These are phyloP conservation scores for Brenthis daphne DNA, from an alignment of 2,888 invertebrate species.

Conservation along the genomic window DNA sequence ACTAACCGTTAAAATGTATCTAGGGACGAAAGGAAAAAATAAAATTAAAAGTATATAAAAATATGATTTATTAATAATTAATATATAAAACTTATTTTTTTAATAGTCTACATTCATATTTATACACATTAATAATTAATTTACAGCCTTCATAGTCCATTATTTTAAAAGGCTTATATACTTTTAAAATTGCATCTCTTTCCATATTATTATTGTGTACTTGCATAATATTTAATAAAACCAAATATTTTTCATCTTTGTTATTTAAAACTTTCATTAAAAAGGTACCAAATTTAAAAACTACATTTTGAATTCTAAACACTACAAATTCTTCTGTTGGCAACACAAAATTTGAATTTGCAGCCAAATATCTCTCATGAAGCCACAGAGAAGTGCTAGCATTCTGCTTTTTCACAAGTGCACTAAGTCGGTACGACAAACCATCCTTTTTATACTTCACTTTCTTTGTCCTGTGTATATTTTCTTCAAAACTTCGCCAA, in stretches of 20 bases:
- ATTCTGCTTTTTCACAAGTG: constrained; percentile 71
- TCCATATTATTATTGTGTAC: constrained; percentile 50
- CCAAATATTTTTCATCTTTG: constrained; percentile 50
- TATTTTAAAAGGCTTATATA: constrained; percentile 63
- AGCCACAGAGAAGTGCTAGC: constrained; percentile 76
- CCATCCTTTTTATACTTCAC: constrained; percentile 74
- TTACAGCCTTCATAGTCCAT: constrained; percentile 50
- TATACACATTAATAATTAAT: constrained; percentile 66
- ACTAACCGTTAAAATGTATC: no score
- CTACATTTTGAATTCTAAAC: constrained; percentile 57
- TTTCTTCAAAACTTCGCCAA: constrained; percentile 11
- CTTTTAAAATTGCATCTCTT: constrained; percentile 53
- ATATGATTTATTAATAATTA: constrained; percentile 1
- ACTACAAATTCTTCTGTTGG: constrained; percentile 58
- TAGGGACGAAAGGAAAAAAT: neutral
- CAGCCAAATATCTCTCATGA: constrained; percentile 77
- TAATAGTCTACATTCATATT: constrained; percentile 58
- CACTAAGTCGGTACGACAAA: constrained; percentile 66
- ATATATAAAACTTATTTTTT: constrained; percentile 6
- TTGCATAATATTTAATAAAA: constrained; percentile 60
- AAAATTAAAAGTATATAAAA: neutral
- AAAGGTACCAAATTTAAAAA: constrained; percentile 62
- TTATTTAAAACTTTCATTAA: constrained; percentile 55
- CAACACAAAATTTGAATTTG: constrained; percentile 66
- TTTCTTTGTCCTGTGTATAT: constrained; percentile 50